Evolutionary conservation across 2,797 vertebrate genomes (phyloP), one percentile per base, ranked within the genome.

Genomic region (Cossypha polioptera): DNA sequence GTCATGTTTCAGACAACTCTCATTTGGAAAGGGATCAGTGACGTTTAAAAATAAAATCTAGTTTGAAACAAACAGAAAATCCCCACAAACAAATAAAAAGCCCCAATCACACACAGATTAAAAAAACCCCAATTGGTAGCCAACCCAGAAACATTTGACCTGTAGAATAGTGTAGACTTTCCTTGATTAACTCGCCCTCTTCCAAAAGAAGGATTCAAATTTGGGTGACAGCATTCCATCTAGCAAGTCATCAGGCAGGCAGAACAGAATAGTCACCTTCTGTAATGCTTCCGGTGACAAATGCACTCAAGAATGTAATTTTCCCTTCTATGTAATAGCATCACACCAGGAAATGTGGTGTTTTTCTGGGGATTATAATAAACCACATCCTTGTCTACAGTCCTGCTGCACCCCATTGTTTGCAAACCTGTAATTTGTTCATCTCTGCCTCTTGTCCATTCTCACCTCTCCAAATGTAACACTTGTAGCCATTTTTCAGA

Each of bases 301-400:
- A 71, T 63, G 74, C 53, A 20, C 50, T 81, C 54, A 94, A 90
- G 96, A 95, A 92, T 95, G 85, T 85, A 78, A 25, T 92, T 88
- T 94, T 83, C 84, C 43, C 35, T 77, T 91, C 76, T 68, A 3
- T 88, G 76, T 48, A 91, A 78, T 72, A 86, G 22, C 68, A 91
- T 91, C 38, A 19, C 79, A 94, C 61, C 79, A 91, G 93, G 93
- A 96, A 95, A 86, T 24, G 22, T 47, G 29, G 13, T 85, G 68
- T 72, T 92, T 89, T 91, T 88, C 68, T 92, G 69, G 8, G 38
- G 68, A 83, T 91, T 91, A 81, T 88, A 71, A 65, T 71, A 92
- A 77, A 84, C 85, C 69, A 83, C 82, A 86, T 92, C 87, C 93
- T 96, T 88, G 87, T 94, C 93, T 95, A 5, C 50, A 78, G 85